Base-by-base conservation (phyloP, 2,888 invertebrate species). In the Diplazon laetatorius region DNA sequence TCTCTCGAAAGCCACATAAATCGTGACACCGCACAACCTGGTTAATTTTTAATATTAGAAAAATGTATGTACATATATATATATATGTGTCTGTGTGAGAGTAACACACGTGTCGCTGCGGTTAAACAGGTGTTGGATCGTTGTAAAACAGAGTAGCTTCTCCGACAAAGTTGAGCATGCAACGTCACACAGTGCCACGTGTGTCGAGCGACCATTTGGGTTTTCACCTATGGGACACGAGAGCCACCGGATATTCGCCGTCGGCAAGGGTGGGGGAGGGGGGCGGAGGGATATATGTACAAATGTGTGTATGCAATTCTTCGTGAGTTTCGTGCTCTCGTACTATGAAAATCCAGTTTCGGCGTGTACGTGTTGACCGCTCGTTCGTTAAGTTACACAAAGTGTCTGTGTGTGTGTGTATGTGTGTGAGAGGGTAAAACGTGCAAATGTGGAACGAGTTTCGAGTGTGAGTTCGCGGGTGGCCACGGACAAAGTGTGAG, bases 401-500 rank as follows among this genome's bases (percentile, higher is more conserved):
- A 18, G 57, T 48, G 63, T 46, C 22, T 20, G 50, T 10, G 57
- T 22, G 25, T 30, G 20, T 50, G 46, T 60, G n/a, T 60, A 42
- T n/a, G n/a, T n/a, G n/a, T n/a, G n/a, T n/a, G n/a, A n/a, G n/a
- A n/a, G n/a, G 6, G 30, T 30, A 2, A 6, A 30, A 30, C 30
- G 30, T 30, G 6, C 39, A 39, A 42, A 20, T 50, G 22, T 25
- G 42, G 39, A n/a, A 25, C 16, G 55, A 30, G 16, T 55, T 37
- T 55, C 37, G 59, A 63, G 14, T n/a, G 75, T 80, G 63, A 75
- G 57, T 66, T 69, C 57, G 63, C 44, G 16, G 76, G 57, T 46
- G 20, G 59, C 69, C 70, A 62, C 18, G 48, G 14, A 2, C 74
- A 39, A 25, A 46, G 76, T 72, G 76, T 71, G 82, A 80, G 83